A percentile compares a stretch with the other conserved stretches of the same genome.
phyloP scores from a whole-genome alignment of 2,113 vertebrate species.

The Aegypius monachus region DNA sequence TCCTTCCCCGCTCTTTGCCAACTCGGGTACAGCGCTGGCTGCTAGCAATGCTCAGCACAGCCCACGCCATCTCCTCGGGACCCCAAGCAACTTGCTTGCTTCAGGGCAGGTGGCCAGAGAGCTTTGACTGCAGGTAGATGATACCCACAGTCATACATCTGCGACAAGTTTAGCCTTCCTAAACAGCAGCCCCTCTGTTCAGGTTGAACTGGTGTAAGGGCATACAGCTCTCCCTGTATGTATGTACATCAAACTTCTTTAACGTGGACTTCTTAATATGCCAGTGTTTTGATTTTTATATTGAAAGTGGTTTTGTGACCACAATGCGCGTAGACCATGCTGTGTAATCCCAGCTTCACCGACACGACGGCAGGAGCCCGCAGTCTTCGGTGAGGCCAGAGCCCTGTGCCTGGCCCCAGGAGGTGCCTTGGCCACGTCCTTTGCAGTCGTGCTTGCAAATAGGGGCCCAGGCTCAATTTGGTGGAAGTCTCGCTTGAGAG shows the following conservation, averaged over 20 bases:
- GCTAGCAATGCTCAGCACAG: background rate
- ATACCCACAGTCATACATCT: background rate
- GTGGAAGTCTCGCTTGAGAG: background rate
- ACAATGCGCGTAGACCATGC: rapidly evolving
- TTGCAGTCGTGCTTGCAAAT: background rate
- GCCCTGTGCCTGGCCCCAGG: rapidly evolving
- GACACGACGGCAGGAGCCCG: rapidly evolving
- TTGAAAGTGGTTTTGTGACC: background rate
- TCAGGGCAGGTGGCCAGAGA: background rate
- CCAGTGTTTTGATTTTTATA: background rate
- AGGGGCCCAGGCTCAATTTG: background rate
- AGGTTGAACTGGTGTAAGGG: background rate
- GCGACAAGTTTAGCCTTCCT: background rate
- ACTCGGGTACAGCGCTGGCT: background rate
- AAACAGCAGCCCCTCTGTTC: background rate
- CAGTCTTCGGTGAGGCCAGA: background rate
- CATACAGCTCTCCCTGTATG: background rate
- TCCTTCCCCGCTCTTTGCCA: background rate
- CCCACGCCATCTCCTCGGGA: rapidly evolving
- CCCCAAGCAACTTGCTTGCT: background rate
- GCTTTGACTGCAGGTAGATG: background rate
- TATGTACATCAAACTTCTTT: background rate
- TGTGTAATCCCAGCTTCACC: background rate
- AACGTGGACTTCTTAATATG: background rate
- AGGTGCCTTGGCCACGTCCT: background rate